Percentiles rank a stretch among this genome's conserved stretches.
These are phyloP conservation scores for Lumbricus terrestris DNA, from an alignment of 2,888 invertebrate genomes.

Conservation along the genomic window DNA sequence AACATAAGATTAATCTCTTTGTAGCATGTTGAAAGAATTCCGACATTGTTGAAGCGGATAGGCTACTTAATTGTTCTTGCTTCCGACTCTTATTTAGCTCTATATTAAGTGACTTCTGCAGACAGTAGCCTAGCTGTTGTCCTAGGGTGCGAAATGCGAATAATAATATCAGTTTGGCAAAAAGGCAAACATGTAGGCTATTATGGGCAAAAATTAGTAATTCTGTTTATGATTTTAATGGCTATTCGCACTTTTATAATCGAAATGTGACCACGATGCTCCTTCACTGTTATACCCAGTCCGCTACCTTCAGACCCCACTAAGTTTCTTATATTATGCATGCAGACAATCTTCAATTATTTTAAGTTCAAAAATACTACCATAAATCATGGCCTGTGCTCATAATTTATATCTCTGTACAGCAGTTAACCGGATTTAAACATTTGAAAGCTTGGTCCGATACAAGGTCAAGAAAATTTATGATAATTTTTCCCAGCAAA, in stretches of 20 bases:
- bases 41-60: too few species aligned
- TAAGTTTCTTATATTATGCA: too few species aligned
- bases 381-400: too few species aligned
- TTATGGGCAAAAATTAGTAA: too few species aligned
- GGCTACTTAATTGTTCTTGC: too few species aligned
- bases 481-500: background rate
- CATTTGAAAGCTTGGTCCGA: background rate
- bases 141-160: too few species aligned
- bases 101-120: background rate
- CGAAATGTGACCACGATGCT: background rate
- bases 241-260: background rate
- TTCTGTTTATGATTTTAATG: background rate
- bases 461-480: background rate
- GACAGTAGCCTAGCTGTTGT: too few species aligned
- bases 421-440: background rate
- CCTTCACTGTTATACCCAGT: background rate
- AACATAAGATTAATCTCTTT: too few species aligned
- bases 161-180: too few species aligned
- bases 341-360: background rate
- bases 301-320: too few species aligned
- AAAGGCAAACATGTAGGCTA: too few species aligned
- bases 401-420: background rate
- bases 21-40: too few species aligned
- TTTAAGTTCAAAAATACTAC: background rate
- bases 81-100: background rate